Conservation (phyloP, 1,140 invertebrate genomes). For the Calliphora vicina region DNA sequence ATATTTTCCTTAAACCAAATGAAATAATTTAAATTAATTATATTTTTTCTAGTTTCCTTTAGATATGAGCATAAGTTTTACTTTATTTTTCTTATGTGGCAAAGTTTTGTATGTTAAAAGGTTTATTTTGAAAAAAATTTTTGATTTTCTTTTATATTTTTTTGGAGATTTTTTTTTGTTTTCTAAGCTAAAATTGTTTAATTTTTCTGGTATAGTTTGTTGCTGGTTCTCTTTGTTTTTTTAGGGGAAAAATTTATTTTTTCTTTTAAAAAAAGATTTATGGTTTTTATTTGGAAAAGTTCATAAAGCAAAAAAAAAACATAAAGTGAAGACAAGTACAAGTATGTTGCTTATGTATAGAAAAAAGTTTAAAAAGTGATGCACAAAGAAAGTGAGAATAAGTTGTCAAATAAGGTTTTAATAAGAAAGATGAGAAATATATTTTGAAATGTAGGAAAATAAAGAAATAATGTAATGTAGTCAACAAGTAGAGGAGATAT, state of each 20-base stretch:
- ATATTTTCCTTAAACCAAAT: no score
- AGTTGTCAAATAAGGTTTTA: background rate
- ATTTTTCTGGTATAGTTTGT: background rate
- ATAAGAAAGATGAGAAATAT: background rate
- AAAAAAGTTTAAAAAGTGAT: background rate
- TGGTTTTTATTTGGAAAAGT: constrained; percentile 3
- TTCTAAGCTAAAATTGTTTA: background rate
- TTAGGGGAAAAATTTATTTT: no score
- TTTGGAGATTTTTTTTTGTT: background rate
- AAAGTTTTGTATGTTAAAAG: background rate
- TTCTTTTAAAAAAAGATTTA: background rate
- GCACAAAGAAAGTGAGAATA: background rate
- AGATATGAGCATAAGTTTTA: no score
- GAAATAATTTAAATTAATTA: no score
- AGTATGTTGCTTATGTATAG: no score
- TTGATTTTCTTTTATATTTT: background rate
- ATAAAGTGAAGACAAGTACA: background rate
- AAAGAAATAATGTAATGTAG: no score
- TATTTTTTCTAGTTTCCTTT: no score
- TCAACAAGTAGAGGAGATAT: no score
- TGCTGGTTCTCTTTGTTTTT: no score
- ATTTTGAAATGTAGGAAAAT: no score
- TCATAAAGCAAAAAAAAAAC: background rate
- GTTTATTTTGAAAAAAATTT: background rate
- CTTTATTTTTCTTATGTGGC: no score